Base-by-base conservation (phyloP, 64 coral and sea anemone genomes). In the Montipora sp. region DNA sequence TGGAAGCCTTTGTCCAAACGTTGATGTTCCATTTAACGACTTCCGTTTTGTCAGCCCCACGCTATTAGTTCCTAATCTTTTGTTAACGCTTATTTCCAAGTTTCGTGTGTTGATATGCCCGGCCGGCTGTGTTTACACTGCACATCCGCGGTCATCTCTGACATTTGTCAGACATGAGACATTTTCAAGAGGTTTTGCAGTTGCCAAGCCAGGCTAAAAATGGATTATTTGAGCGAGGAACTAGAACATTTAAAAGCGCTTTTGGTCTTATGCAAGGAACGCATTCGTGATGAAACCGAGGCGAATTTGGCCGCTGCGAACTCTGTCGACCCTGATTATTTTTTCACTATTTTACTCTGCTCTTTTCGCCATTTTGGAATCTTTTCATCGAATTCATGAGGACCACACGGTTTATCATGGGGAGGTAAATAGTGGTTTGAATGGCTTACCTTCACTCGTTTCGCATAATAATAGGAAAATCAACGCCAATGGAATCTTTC, bases 161-260 rank as follows among this genome's bases (percentile, higher is more conserved):
- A 85, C 82, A 71, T 85, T 85, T 85, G 63, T 71, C 82, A 49
- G 61, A 70, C 65, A 71, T 49, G 82, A 70, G 82, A 71, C 82
- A 85, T 14, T 69, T 85, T 85, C 82, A 67, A 85, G 82, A 50
- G 47, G 44, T 19, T 84, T 67, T 85, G 61, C 19, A 67, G 70
- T 72, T 85, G 43, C 44, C 46, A 47, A 4, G 65, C 45, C 45
- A 46, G 3, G 8, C 19, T 21, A 72, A 18, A 85, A 70, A 85
- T 85, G 82, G n/a, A 71, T 85, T 70, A 85, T 71, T 85, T 44
- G 46, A 69, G 45, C 82, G 19, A 10, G 14, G 65, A 70, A 49
- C 44, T 71, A 71, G 47, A 20, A 47, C n/a, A 69, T 85, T n/a
- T 2, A 44, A 10, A 15, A 12, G 4, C 7, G 5, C 44, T 82